phyloP scores from a whole-genome alignment of 2,113 vertebrate species.

The Puntigrus tetrazona region DNA sequence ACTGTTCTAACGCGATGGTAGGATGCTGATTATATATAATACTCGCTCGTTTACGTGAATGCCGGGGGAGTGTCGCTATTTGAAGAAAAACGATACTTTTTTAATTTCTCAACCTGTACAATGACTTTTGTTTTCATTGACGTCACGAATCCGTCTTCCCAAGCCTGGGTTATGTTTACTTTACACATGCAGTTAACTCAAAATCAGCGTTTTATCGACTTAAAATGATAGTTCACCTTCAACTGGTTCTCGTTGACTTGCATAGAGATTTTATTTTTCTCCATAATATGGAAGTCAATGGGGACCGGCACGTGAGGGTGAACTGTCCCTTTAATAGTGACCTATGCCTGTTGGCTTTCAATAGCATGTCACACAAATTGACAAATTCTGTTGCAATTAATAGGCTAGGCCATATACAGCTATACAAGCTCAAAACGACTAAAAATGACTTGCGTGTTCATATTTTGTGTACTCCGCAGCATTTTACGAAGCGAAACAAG shows the following conservation, averaged over 20 bases:
- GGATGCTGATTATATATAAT: too few relatives aligned
- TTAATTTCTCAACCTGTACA: not conserved
- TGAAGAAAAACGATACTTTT: not conserved
- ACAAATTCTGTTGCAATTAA: not conserved
- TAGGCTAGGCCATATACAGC: too few relatives aligned
- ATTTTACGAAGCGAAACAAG: not conserved
- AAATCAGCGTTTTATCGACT: not conserved
- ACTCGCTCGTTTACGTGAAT: not conserved
- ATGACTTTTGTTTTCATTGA: not conserved
- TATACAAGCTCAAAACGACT: not conserved
- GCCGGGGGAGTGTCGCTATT: not conserved
- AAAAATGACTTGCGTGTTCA: not conserved
- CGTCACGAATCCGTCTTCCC: not conserved
- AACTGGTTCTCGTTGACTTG: too few relatives aligned
- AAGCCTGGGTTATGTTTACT: not conserved
- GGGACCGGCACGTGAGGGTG: too few relatives aligned
- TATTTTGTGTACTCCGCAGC: not conserved
- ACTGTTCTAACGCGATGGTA: conserved; percentile 88
- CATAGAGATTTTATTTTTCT: too few relatives aligned
- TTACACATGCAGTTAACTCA: not conserved
- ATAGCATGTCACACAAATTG: not conserved
- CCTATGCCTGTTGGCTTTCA: not conserved
- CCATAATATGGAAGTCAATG: too few relatives aligned
- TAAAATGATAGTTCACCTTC: too few relatives aligned
- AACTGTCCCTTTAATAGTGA: too few relatives aligned